Percentiles rank a stretch among this genome's conserved stretches.
These are phyloP conservation scores for Diploscapter pachys DNA, from an alignment of 1,140 invertebrate genomes.

Conservation along the genomic window DNA sequence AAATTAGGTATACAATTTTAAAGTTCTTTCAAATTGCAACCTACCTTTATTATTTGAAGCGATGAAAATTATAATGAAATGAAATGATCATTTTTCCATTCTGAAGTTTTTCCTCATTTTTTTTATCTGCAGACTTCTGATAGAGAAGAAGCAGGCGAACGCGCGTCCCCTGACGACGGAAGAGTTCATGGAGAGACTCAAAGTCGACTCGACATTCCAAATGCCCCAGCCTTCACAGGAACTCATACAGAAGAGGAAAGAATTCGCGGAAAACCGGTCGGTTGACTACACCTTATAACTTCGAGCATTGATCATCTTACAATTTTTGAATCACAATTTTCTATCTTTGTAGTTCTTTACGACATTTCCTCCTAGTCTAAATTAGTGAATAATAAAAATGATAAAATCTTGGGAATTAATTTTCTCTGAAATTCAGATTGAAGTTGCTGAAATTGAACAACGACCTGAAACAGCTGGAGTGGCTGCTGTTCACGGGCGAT, in stretches of 20 bases:
- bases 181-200: neutral
- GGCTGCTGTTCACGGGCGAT: slow-evolving; percentile 9
- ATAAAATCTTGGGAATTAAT: neutral
- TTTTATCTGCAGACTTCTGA: slow-evolving; percentile 4
- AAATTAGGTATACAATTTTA: neutral
- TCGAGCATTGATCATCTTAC: too few relatives aligned
- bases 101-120: neutral
- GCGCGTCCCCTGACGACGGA: neutral
- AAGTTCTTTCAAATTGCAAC: neutral
- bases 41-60: too few relatives aligned
- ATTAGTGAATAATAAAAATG: neutral
- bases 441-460: neutral
- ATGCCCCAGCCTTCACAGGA: neutral
- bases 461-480: slow-evolving; percentile 21
- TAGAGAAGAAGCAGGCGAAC: neutral
- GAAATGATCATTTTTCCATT: neutral
- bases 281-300: too few relatives aligned
- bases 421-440: neutral
- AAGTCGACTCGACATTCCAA: neutral
- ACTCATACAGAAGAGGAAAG: too few relatives aligned
- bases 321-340: too few relatives aligned
- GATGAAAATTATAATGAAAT: neutral
- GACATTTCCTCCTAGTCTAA: neutral
- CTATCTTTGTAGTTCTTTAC: too few relatives aligned
- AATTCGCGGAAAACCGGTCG: too few relatives aligned